Conservation (phyloP, 2,888 invertebrate species). For the Vannuccia rotundouncinata region DNA sequence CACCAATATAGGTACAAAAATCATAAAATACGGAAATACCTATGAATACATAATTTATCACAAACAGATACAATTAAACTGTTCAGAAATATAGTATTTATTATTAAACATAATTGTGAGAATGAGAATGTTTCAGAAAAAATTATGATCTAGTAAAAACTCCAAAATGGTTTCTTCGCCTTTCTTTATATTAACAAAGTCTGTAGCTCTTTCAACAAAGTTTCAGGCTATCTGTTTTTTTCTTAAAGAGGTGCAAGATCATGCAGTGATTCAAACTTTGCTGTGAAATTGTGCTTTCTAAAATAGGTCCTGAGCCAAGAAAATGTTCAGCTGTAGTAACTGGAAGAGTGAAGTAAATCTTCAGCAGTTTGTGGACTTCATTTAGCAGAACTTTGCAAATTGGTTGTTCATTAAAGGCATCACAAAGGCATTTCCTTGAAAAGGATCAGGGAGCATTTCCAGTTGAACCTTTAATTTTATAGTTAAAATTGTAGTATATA, state of each 20-base stretch:
- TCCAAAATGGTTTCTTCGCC: no score
- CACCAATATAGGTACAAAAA: no score
- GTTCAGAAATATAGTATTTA: no score
- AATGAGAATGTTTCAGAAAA: no score
- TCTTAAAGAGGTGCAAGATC: not conserved
- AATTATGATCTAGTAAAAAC: no score
- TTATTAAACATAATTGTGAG: no score
- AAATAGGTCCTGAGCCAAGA: not conserved
- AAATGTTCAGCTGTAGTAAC: not conserved
- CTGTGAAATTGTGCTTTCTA: not conserved
- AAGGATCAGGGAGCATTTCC: constrained; percentile 9
- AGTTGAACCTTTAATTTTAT: constrained; percentile 13
- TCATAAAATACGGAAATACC: no score
- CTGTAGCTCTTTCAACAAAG: no score
- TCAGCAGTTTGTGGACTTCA: constrained; percentile 19
- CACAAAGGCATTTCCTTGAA: constrained; percentile 5
- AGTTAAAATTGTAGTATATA: no score
- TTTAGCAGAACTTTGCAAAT: constrained; percentile 17
- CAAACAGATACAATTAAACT: no score
- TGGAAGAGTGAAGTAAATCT: constrained; percentile 23
- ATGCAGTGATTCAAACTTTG: constrained; percentile 19
- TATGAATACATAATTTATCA: no score
- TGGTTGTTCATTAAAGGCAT: constrained; percentile 22
- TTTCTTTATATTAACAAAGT: no score
- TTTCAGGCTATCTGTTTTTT: constrained; percentile 22